phyloP scores from a whole-genome alignment of 2,113 vertebrate genomes.

The Notothenia coriiceps region DNA sequence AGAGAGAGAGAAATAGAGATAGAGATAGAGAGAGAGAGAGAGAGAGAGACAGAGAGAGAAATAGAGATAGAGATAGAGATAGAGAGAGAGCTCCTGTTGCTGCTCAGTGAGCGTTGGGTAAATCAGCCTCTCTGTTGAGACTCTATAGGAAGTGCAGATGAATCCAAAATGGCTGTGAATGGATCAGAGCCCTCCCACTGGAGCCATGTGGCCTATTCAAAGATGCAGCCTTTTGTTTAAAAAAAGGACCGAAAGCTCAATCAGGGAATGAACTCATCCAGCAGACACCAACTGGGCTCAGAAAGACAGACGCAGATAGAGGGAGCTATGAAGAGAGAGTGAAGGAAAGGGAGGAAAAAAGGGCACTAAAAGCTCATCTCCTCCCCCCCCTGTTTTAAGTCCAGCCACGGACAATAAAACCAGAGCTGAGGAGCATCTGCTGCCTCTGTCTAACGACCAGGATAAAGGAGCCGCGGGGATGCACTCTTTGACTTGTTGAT shows the following conservation, averaged over 20 bases:
- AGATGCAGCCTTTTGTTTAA: slow-evolving; percentile 71
- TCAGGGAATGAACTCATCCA: slow-evolving; percentile 68
- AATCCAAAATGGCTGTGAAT: slow-evolving; percentile 71
- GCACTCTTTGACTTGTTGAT: slow-evolving; percentile 68
- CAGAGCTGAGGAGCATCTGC: slow-evolving; percentile 78
- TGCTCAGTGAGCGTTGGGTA: slow-evolving; percentile 57
- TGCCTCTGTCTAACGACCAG: slow-evolving; percentile 63
- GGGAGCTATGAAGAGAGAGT: slow-evolving; percentile 39
- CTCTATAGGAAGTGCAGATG: slow-evolving; percentile 70
- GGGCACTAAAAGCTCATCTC: slow-evolving; percentile 54
- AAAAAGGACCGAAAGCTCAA: slow-evolving; percentile 45
- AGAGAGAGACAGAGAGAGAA: neutral
- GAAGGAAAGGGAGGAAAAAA: slow-evolving; percentile 33
- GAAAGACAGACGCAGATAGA: slow-evolving; percentile 45
- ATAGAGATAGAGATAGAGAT: neutral
- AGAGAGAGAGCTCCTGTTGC: slow-evolving; percentile 44
- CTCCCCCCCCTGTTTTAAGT: slow-evolving; percentile 64
- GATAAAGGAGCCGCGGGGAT: slow-evolving; percentile 55
- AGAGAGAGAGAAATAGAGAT: no score
- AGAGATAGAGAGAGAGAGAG: neutral
- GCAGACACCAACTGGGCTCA: slow-evolving; percentile 59
- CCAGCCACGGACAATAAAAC: slow-evolving; percentile 69
- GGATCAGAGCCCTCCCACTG: slow-evolving; percentile 60
- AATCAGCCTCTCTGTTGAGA: slow-evolving; percentile 68
- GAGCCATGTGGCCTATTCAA: slow-evolving; percentile 78